A percentile compares a stretch with the other conserved stretches of the same genome.
Evolutionary conservation across 1,140 invertebrate species (phyloP).

Genomic region (Pantala flavescens): DNA sequence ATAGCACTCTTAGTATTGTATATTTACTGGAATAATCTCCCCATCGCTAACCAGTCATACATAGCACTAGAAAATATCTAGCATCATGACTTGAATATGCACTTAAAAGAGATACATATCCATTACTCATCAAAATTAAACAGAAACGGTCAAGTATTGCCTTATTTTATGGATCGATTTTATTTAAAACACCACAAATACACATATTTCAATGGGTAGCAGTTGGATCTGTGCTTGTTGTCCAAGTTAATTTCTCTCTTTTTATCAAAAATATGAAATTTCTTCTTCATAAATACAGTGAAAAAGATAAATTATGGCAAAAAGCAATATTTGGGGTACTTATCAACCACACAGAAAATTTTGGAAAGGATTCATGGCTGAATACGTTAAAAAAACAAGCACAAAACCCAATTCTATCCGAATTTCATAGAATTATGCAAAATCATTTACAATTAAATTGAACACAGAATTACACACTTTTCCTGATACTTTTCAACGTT

Average conservation of each 20-base stretch:
- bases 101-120: neutral
- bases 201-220: slow-evolving; percentile 9
- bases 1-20: neutral
- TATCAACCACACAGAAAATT: neutral
- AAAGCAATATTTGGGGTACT: neutral
- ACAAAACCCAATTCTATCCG: neutral
- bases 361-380: neutral
- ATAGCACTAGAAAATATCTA: neutral
- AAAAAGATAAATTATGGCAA: neutral
- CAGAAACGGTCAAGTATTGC: neutral
- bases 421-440: neutral
- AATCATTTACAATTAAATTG: neutral
- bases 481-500: neutral
- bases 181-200: slow-evolving; percentile 10
- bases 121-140: neutral
- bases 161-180: neutral
- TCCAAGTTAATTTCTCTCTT: neutral
- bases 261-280: slow-evolving; percentile 11
- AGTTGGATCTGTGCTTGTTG: slow-evolving; percentile 3
- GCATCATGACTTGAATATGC: neutral
- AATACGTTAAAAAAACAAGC: neutral
- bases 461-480: neutral
- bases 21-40: neutral
- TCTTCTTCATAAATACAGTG: neutral
- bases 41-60: neutral